Evolutionary conservation across 1,140 invertebrate species (phyloP), one percentile per base, ranked within the genome.

Genomic region (Oreohelix idahoensis): DNA sequence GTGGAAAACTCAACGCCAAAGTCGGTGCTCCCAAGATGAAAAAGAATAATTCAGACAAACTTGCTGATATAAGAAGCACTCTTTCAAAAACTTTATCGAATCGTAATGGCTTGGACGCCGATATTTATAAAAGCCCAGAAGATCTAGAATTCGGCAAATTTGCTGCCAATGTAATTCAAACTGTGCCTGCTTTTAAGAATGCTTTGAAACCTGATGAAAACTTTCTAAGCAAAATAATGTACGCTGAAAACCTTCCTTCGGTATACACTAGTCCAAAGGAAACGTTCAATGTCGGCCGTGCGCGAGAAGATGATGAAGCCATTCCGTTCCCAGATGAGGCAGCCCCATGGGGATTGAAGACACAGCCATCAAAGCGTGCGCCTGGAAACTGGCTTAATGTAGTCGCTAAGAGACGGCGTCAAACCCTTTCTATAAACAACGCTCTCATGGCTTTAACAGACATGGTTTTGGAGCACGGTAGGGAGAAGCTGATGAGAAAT

Each of bases 361-460:
- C 4, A 71, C 32, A 4, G n/a, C 71, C 71, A 10, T 4, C 1
- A 13, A 74, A 74, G 26, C 4, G 71, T 0, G 71, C 20, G 2
- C 8, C 38, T 8, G 42, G 11, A 29, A 26, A 74, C 23, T 74
- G 71, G 71, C 29, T 42, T n/a, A 26, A 39, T 74, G 32, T 74
- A 1, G 76, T 81, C 81, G 83, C 74, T 83, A 79, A 74, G 86
- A 84, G 26, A 58, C 82, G 66, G 23, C 53, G 81, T 49, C 66
- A 49, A 15, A 51, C 75, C 51, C 71, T 84, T 23, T 39, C 42
- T 15, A 81, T 32, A n/a, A 51, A 66, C 32, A 84, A 49, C 49
- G 76, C 66, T 35, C 79, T 81, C 8, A 74, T 84, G 11, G 66
- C 79, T 2, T 79, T 79, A 20, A 79, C 79, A 38, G 74, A 77